Base-by-base conservation (phyloP, 2,113 vertebrate genomes). In the Myiagra hebetior region DNA sequence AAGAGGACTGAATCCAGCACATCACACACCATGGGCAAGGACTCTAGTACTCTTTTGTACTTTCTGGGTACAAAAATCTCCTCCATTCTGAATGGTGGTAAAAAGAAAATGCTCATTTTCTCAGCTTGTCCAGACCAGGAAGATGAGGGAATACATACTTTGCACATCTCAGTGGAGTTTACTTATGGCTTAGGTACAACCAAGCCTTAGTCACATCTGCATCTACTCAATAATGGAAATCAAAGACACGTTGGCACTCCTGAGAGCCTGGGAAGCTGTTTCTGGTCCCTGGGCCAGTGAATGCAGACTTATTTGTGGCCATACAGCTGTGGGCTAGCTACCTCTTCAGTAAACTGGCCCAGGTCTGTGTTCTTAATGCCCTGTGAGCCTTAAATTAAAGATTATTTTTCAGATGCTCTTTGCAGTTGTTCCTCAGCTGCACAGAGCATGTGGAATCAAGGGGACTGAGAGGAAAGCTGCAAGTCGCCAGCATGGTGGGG, bases 21-120 rank as follows among this genome's bases (percentile, higher is more conserved):
- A 4, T 56, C n/a, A 14, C 21, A 57, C 19, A 27, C 50, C 0
- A 0, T 27, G 30, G 64, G 7, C 31, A 64, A 83, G 44, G 27
- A n/a, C 30, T 63, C 22, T 28, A 44, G 49, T 15, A 49, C 13
- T 49, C 49, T 49, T 26, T 49, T 49, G 49, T 49, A 49, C 49
- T 49, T 49, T 49, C 64, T 56, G 30, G 18, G 47, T 59, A 20
- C 33, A 37, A 82, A 70, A 70, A 57, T 70, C 75, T 24, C 26
- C 15, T 64, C 31, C 3, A 4, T 78, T 89, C 30, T 55, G 21
- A 52, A 16, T 60, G 31, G 28, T 72, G 24, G 28, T 44, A 82
- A 46, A 79, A 84, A 55, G 62, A 74, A 91, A 94, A 72, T 31
- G 5, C 39, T 82, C 3, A 14, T 77, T 59, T 59, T 85, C 47